Base-by-base conservation (phyloP, 1,140 invertebrate species). In the Stegodyphus dumicola region DNA sequence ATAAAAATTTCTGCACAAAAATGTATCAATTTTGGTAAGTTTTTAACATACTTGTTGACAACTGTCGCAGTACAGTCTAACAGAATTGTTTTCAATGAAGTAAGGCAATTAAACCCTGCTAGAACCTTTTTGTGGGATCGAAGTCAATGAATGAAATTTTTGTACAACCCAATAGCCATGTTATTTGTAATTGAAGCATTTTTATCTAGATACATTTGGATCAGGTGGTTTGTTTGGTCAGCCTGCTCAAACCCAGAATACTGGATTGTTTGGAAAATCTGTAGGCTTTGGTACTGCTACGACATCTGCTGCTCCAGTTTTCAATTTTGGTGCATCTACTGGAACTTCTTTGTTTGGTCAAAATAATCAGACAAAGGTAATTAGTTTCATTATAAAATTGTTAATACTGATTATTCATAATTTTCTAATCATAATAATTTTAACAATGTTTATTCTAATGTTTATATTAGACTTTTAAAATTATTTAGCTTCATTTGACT, bases 291-390 rank as follows among this genome's bases (percentile, higher is more conserved):
- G 89, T 15, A 81, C 86, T 17, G 75, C 89, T 33, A 88, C 89
- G n/a, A 83, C 89, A 77, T 54, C 88, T 85, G 54, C 88, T 75
- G 79, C 87, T 83, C 65, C 86, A 64, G 67, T 48, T 10, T 85
- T 88, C 60, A 76, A 79, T 75, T 86, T 88, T 67, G 87, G 87
- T 48, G 76, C 52, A 10, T 84, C 64, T 53, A 70, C 75, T 17
- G 70, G 73, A 49, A 78, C 88, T 54, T 87, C 89, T 66, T 83
- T 90, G n/a, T 90, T 91, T 89, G 90, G 89, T 75, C 88, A 89
- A 66, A 86, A 86, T 71, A 73, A 76, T 71, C 87, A 88, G 51
- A 77, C 86, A 66, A 87, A 88, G 53, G 70, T 78, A 77, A 66
- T 33, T 9, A 60, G 15, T 60, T 60, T 60, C 56, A 60, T 60